Conservation (phyloP, 2,888 invertebrate species). For the Elegia similella region DNA sequence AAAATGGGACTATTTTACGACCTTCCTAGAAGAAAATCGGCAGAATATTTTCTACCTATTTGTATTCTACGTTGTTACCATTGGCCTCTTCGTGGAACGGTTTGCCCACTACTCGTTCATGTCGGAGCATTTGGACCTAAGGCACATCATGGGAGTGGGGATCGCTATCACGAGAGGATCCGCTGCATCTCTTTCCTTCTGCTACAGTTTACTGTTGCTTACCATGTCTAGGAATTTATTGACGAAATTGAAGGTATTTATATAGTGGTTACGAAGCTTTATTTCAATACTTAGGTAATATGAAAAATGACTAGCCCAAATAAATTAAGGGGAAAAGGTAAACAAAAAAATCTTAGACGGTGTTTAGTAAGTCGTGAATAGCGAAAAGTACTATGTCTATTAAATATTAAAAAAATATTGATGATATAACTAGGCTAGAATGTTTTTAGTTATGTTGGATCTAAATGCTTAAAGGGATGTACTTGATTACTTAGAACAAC, state of each 20-base stretch:
- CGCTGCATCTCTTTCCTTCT: slow-evolving; percentile 96
- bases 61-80: slow-evolving; percentile 96
- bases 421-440: too few species aligned
- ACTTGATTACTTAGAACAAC: too few species aligned
- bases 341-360: too few species aligned
- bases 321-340: too few species aligned
- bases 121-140: slow-evolving; percentile 96
- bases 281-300: neutral
- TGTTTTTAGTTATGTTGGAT: too few species aligned
- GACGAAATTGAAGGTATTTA: slow-evolving; percentile 90
- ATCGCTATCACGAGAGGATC: slow-evolving; percentile 97
- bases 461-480: too few species aligned
- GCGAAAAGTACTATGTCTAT: too few species aligned
- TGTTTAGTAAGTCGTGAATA: too few species aligned
- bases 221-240: slow-evolving; percentile 96
- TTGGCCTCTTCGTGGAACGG: slow-evolving; percentile 95
- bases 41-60: slow-evolving; percentile 98
- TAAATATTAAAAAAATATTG: too few species aligned
- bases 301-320: too few species aligned
- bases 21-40: slow-evolving; percentile 96
- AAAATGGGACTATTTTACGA: slow-evolving; percentile 93
- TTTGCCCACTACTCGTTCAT: slow-evolving; percentile 98
- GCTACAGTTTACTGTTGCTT: slow-evolving; percentile 93
- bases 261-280: neutral
- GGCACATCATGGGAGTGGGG: slow-evolving; percentile 98